Evolutionary conservation across 2,888 invertebrate genomes (phyloP).

Genomic region (Ormyrus thymus): DNA sequence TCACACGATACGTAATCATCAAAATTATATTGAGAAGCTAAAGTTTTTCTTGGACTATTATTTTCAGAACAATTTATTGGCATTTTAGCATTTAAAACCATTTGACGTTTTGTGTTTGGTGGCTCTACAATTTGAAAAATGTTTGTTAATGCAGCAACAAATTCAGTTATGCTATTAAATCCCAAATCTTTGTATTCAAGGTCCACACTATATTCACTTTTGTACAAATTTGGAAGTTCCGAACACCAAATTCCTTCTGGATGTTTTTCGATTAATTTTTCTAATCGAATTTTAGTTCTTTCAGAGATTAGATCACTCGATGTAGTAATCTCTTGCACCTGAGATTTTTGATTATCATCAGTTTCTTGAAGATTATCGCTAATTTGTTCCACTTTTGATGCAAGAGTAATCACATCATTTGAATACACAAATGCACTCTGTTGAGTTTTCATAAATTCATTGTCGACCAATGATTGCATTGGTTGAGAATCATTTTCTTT

Average conservation of each 20-base stretch:
- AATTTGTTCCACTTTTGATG: background rate
- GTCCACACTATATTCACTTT: slow-evolving; percentile 62
- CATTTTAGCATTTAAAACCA: slow-evolving; percentile 62
- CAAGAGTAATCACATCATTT: background rate
- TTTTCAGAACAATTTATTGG: slow-evolving; percentile 33
- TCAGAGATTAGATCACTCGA: slow-evolving; percentile 58
- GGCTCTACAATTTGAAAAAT: slow-evolving; percentile 64
- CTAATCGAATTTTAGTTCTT: slow-evolving; percentile 61
- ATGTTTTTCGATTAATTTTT: slow-evolving; percentile 65
- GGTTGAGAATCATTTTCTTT: no score
- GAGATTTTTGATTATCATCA: no score
- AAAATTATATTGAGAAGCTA: slow-evolving; percentile 60
- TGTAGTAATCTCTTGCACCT: background rate
- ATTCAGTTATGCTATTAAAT: slow-evolving; percentile 67
- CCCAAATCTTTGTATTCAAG: slow-evolving; percentile 67
- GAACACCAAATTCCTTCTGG: slow-evolving; percentile 70
- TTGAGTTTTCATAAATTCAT: background rate
- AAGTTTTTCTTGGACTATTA: slow-evolving; percentile 43
- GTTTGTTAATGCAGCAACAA: slow-evolving; percentile 65
- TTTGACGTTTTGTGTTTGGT: slow-evolving; percentile 61
- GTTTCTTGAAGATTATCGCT: background rate
- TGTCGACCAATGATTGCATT: no score
- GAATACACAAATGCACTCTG: background rate
- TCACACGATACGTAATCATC: slow-evolving; percentile 58
- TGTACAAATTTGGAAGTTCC: slow-evolving; percentile 65